Conservation (phyloP, 2,797 vertebrate species). For the Xyrichtys novacula region DNA sequence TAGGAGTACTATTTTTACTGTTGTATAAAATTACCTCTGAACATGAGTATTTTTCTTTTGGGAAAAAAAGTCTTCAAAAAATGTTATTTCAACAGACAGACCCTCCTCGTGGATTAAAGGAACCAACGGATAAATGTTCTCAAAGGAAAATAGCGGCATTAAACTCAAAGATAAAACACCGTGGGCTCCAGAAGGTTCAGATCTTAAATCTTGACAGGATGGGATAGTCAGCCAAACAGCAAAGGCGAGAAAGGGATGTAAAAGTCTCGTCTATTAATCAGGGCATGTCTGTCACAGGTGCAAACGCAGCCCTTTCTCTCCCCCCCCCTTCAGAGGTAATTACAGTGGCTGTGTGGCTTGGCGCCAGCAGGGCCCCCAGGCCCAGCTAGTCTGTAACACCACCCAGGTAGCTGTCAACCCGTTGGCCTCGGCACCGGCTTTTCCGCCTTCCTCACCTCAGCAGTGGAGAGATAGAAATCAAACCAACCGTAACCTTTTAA, state of each 20-base stretch:
- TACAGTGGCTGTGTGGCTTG: constrained; percentile 78
- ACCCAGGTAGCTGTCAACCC: constrained; percentile 82
- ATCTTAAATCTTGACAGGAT: constrained; percentile 66
- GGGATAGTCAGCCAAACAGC: constrained; percentile 59
- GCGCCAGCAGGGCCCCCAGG: constrained; percentile 75
- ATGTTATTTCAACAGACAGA: constrained; percentile 30
- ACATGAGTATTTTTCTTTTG: constrained; percentile 5
- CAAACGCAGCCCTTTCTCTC: constrained; percentile 55
- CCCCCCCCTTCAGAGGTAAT: constrained; percentile 72
- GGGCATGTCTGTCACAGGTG: constrained; percentile 78
- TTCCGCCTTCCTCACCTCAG: constrained; percentile 61
- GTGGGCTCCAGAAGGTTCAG: constrained; percentile 63
- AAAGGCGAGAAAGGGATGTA: constrained; percentile 58
- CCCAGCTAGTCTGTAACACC: constrained; percentile 71
- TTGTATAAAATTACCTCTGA: constrained; percentile 1
- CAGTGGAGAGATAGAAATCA: constrained; percentile 75
- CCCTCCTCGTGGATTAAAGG: constrained; percentile 46
- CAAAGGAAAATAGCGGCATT: constrained; percentile 54
- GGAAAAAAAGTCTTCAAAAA: constrained; percentile 34
- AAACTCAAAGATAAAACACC: constrained; percentile 68
- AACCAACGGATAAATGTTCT: constrained; percentile 45
- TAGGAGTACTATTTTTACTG: neutral
- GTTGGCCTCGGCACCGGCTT: constrained; percentile 56
- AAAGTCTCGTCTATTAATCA: constrained; percentile 80
- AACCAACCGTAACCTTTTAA: constrained; percentile 79